Conservation (phyloP, 2,797 vertebrate genomes). For the Enteromius radiatus region DNA sequence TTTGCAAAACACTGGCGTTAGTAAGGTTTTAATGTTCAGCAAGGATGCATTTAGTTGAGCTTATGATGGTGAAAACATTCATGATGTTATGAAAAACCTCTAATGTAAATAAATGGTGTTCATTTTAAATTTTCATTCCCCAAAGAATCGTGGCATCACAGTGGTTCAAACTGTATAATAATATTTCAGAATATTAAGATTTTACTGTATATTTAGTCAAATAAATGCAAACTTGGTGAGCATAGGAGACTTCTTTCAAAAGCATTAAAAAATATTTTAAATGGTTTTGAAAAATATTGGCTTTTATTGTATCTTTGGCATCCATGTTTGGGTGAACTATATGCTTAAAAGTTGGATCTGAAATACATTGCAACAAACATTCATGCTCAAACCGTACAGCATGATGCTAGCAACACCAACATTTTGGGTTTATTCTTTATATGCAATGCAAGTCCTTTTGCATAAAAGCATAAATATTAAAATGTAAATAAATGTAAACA, state of each 20-base stretch:
- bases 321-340: not conserved
- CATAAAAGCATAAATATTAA: not conserved
- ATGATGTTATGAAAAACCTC: not conserved
- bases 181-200: not conserved
- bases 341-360: not conserved
- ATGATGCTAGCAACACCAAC: not conserved
- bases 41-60: not conserved
- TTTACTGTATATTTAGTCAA: not conserved
- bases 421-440: not conserved
- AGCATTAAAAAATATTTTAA: not conserved
- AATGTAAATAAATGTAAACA: not conserved
- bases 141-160: not conserved
- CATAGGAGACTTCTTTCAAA: not conserved
- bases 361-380: not conserved
- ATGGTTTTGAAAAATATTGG: not conserved
- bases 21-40: not conserved
- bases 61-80: not conserved
- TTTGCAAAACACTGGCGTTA: not conserved
- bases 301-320: not conserved
- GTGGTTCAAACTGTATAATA: not conserved
- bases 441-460: not conserved
- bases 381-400: not conserved
- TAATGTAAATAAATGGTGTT: not conserved
- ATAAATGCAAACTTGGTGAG: not conserved
- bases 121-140: not conserved